Evolutionary conservation across 2,888 invertebrate genomes (phyloP).

Genomic region (Osmoderma eremita): DNA sequence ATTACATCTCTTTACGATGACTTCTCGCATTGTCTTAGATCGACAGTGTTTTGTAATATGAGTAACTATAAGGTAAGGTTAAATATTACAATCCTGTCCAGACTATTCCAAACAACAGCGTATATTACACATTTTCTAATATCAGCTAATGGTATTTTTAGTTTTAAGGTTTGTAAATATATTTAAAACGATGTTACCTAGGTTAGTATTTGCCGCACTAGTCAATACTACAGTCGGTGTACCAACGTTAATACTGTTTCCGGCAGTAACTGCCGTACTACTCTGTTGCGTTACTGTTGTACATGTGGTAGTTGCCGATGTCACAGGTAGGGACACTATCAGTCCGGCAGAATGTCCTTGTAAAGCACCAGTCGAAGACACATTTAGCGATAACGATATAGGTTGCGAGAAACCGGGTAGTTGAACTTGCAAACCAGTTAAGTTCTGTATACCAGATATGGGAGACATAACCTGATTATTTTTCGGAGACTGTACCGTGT

Average conservation of each 20-base stretch:
- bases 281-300: slow-evolving; percentile 57
- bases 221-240: slow-evolving; percentile 60
- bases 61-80: too few species aligned
- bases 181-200: slow-evolving; percentile 53
- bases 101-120: too few species aligned
- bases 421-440: slow-evolving; percentile 81
- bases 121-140: too few species aligned
- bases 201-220: slow-evolving; percentile 57
- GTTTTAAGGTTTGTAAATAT: not conserved
- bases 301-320: slow-evolving; percentile 60
- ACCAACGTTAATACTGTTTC: slow-evolving; percentile 51
- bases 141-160: too few species aligned
- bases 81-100: too few species aligned
- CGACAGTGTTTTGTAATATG: too few species aligned
- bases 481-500: slow-evolving; percentile 53
- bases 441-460: slow-evolving; percentile 71
- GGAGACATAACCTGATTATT: slow-evolving; percentile 65
- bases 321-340: slow-evolving; percentile 61
- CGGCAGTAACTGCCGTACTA: slow-evolving; percentile 51
- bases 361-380: slow-evolving; percentile 72
- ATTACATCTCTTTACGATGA: too few species aligned
- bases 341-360: slow-evolving; percentile 63
- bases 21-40: too few species aligned
- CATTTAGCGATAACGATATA: slow-evolving; percentile 80
- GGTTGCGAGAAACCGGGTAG: slow-evolving; percentile 88